Evolutionary conservation across 1,140 invertebrate species (phyloP), one percentile per base, ranked within the genome.

Genomic region (Magallana ariakensis): DNA sequence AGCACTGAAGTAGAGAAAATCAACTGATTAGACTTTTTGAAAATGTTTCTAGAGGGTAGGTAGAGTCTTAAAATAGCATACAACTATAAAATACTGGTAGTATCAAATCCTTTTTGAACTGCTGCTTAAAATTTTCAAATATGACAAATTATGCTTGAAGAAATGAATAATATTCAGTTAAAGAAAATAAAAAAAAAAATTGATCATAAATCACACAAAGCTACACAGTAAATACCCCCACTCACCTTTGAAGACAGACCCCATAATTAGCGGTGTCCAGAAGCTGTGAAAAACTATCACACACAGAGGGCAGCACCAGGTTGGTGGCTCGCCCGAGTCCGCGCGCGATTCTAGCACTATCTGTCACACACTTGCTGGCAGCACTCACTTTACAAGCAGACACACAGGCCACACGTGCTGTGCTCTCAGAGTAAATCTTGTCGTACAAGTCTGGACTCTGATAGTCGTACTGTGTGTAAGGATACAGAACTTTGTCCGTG

Each of bases 181-280:
- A n/a, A n/a, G n/a, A n/a, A n/a, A n/a, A n/a, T n/a, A n/a, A n/a
- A n/a, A n/a, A n/a, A n/a, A n/a, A n/a, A n/a, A n/a, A n/a, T n/a
- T n/a, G n/a, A n/a, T n/a, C n/a, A n/a, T n/a, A n/a, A n/a, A n/a
- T n/a, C 33, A 46, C 33, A 46, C 33, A 46, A 5, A 46, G 33
- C 33, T 46, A 46, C 5, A 46, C 2, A 46, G 5, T 46, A 46
- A 46, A 46, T 46, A 46, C 33, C 33, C 33, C 33, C 5, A 75
- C 53, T 70, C 81, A 88, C 87, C 87, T 85, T 53, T 88, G 87
- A 15, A 88, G 55, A 86, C 87, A 88, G 26, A 88, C 85, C 53
- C 87, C 87, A 80, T 88, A 88, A 81, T 88, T 88, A n/a, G 81
- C 87, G 2, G 87, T 88, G 58, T 88, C 87, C 46, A 88, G 19